These are phyloP conservation scores for Teinopalpus imperialis DNA, from an alignment of 2,888 invertebrate species.

Conservation along the genomic window DNA sequence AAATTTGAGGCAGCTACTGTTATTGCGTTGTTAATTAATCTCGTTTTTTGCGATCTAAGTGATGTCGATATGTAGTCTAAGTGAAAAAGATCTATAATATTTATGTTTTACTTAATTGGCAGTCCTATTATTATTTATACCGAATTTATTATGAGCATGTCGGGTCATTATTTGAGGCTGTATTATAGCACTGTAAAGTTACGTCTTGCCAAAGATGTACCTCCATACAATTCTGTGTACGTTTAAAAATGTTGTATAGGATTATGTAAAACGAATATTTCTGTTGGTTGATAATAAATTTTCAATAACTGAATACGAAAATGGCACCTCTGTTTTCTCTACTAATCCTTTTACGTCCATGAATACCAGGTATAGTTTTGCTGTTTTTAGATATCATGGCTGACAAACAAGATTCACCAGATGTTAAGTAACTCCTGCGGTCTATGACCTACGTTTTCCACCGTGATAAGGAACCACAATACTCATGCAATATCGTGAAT, in stretches of 20 bases:
- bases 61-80: conserved; percentile 13
- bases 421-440: too few relatives aligned
- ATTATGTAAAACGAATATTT: conserved; percentile 48
- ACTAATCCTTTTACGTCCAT: too few relatives aligned
- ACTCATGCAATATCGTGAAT: too few relatives aligned
- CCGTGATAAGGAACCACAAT: too few relatives aligned
- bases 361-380: too few relatives aligned
- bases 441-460: too few relatives aligned
- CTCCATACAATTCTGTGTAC: conserved; percentile 37
- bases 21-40: conserved; percentile 12
- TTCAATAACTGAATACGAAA: conserved; percentile 44
- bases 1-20: conserved; percentile 1
- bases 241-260: conserved; percentile 51
- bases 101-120: conserved; percentile 18
- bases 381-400: too few relatives aligned
- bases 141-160: conserved; percentile 6
- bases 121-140: conserved; percentile 17
- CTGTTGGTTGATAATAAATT: conserved; percentile 73
- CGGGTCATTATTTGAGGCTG: conserved; percentile 26
- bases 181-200: conserved; percentile 27
- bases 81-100: conserved; percentile 22
- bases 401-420: too few relatives aligned
- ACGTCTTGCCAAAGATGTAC: conserved; percentile 53
- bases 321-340: too few relatives aligned
- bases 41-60: conserved; percentile 6